Evolutionary conservation across 2,113 vertebrate species (phyloP).

Genomic region (Albula glossodonta): DNA sequence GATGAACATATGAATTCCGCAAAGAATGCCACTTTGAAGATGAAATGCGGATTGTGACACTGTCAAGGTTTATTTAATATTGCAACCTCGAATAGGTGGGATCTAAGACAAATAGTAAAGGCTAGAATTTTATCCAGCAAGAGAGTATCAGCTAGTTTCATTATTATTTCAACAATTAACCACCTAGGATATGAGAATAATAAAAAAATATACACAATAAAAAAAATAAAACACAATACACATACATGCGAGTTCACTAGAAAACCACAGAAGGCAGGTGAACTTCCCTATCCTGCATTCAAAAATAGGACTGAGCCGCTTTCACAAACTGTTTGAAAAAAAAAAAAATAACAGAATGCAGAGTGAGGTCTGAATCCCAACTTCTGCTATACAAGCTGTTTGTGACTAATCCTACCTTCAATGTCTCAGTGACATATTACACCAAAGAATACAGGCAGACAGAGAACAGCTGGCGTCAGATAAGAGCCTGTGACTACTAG

Average conservation of each 20-base stretch:
- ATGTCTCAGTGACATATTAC: background rate
- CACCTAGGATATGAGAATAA: background rate
- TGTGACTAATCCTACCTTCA: background rate
- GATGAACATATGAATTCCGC: background rate
- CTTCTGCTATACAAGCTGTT: background rate
- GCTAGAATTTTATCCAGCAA: background rate
- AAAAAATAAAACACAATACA: background rate
- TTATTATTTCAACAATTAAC: background rate
- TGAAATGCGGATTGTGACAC: background rate
- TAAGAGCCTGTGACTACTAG: background rate
- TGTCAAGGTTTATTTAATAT: background rate
- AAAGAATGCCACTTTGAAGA: background rate
- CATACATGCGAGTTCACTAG: background rate
- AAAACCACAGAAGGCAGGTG: background rate
- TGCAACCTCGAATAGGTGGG: background rate
- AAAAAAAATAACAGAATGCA: background rate
- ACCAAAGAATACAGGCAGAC: conserved; percentile 5
- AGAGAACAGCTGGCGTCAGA: conserved; percentile 5
- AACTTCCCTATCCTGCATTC: background rate
- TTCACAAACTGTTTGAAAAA: background rate
- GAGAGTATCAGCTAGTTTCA: background rate
- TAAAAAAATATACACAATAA: background rate
- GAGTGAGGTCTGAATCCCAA: background rate
- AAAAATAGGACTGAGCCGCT: background rate
- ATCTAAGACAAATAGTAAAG: background rate